These are phyloP conservation scores for Nasua narica DNA, from an alignment of 2,797 vertebrate genomes.

Conservation along the genomic window DNA sequence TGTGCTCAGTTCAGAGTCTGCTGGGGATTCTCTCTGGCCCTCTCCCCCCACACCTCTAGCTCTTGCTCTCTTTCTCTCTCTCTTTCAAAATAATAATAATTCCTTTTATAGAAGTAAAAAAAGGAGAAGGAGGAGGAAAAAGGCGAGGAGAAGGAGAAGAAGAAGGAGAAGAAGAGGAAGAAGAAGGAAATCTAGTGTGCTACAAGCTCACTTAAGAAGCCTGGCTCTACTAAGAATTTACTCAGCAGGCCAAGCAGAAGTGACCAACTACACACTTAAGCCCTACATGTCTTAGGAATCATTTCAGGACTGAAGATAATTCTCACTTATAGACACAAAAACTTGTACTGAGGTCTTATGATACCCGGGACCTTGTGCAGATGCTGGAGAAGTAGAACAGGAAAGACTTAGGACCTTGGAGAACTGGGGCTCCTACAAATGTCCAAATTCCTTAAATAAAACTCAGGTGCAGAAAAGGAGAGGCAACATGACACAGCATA, in stretches of 20 bases:
- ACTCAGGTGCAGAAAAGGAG: not conserved
- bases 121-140: too few relatives aligned
- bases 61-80: too few relatives aligned
- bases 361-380: not conserved
- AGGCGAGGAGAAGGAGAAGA: too few relatives aligned
- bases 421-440: accelerated
- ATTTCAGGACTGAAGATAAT: not conserved
- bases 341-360: not conserved
- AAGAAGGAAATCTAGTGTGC: too few relatives aligned
- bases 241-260: not conserved
- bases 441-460: too few relatives aligned
- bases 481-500: accelerated
- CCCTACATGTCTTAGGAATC: not conserved
- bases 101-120: too few relatives aligned
- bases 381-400: not conserved
- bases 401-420: not conserved
- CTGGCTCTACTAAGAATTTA: not conserved
- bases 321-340: not conserved
- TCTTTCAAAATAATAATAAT: too few relatives aligned
- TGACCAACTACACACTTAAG: not conserved
- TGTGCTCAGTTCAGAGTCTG: too few relatives aligned
- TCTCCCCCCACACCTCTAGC: too few relatives aligned
- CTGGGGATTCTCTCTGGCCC: too few relatives aligned
- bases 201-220: too few relatives aligned
- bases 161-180: too few relatives aligned